phyloP scores from a whole-genome alignment of 2,888 invertebrate species.

The Laothoe populi region DNA sequence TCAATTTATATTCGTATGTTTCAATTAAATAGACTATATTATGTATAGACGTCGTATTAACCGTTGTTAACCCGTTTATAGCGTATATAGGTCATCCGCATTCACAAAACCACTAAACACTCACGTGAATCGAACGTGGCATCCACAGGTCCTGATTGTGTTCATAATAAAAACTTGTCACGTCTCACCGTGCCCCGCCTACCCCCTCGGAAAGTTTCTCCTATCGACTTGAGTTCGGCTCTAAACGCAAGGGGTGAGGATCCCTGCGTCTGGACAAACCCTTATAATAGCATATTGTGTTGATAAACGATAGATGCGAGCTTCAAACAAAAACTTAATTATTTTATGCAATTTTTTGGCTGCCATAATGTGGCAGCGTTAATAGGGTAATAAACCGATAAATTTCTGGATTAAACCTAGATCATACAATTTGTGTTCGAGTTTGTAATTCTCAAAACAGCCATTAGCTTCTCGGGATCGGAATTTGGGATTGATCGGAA shows the following conservation, averaged over 20 bases:
- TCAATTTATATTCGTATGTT: background rate
- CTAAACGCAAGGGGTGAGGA: conserved; percentile 38
- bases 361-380: too few relatives aligned
- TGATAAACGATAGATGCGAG: background rate
- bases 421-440: too few relatives aligned
- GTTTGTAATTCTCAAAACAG: too few relatives aligned
- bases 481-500: too few relatives aligned
- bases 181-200: conserved; percentile 52
- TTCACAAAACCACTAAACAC: conserved; percentile 55
- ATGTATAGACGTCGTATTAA: background rate
- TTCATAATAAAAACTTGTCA: conserved; percentile 72
- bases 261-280: conserved; percentile 34
- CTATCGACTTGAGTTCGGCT: conserved; percentile 43
- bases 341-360: background rate
- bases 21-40: background rate
- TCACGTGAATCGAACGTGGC: conserved; percentile 56
- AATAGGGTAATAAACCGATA: too few relatives aligned
- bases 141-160: conserved; percentile 66
- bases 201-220: conserved; percentile 44
- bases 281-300: conserved; percentile 6
- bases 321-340: background rate
- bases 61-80: conserved; percentile 23
- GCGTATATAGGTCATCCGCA: conserved; percentile 45
- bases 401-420: too few relatives aligned
- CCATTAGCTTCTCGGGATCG: too few relatives aligned